These are phyloP conservation scores for Chloroclysta siterata DNA, from an alignment of 2,888 invertebrate species.

Conservation along the genomic window DNA sequence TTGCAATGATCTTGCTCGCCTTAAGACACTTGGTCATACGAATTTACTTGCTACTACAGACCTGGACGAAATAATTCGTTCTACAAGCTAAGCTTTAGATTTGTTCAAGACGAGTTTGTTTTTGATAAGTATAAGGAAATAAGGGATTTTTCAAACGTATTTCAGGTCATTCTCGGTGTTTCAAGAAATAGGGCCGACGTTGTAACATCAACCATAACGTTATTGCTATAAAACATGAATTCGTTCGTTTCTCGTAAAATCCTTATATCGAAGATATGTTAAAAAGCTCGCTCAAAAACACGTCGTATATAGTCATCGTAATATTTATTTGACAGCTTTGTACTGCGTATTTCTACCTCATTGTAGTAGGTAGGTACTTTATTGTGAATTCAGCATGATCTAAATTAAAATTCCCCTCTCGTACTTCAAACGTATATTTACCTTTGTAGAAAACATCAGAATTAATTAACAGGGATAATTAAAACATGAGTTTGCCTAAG, in stretches of 20 bases:
- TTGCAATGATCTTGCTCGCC: too few relatives aligned
- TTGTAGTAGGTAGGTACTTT: conserved; percentile 2
- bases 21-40: too few relatives aligned
- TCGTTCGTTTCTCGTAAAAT: too few relatives aligned
- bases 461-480: conserved; percentile 40
- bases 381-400: conserved; percentile 5
- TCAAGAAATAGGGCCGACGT: background rate
- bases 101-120: too few relatives aligned
- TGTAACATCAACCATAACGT: background rate
- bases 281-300: conserved; percentile 9
- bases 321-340: conserved; percentile 4
- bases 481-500: conserved; percentile 28
- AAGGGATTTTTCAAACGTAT: background rate
- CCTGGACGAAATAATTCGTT: too few relatives aligned
- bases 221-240: background rate
- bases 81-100: too few relatives aligned
- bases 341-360: background rate
- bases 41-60: too few relatives aligned
- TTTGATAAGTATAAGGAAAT: too few relatives aligned
- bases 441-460: conserved; percentile 37
- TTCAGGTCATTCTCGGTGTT: background rate
- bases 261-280: background rate
- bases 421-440: conserved; percentile 26
- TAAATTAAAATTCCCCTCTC: conserved; percentile 10
- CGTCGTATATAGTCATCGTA: too few relatives aligned